Evolutionary conservation across 2,888 invertebrate genomes (phyloP).

Genomic region (Cabera pusaria): DNA sequence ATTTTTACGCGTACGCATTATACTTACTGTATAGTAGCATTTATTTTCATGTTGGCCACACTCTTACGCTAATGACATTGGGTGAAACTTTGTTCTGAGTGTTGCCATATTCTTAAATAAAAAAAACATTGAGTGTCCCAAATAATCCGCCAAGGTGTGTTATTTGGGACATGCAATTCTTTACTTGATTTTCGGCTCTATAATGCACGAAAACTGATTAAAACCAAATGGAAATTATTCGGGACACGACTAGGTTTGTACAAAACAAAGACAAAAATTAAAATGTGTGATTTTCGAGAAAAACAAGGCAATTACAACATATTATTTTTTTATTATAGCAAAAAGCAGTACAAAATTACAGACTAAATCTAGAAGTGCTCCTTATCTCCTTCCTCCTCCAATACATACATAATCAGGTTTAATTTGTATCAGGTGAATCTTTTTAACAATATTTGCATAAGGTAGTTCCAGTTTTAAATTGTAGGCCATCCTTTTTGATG

Average conservation of each 20-base stretch:
- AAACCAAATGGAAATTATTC: conserved; percentile 1
- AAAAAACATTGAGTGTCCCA: conserved; percentile 1
- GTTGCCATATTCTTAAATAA: conserved; percentile 3
- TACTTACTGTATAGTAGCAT: conserved; percentile 2
- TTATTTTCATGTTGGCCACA: conserved; percentile 4
- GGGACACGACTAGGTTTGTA: background rate
- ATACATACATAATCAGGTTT: no score
- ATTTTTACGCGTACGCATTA: conserved; percentile 1
- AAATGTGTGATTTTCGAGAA: no score
- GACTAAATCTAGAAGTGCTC: no score
- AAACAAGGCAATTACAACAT: no score
- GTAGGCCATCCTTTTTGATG: conserved; percentile 1
- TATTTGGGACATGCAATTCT: conserved; percentile 1
- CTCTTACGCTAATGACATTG: conserved; percentile 4
- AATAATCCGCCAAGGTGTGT: conserved; percentile 2
- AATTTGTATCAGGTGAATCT: background rate
- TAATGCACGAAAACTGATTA: conserved; percentile 1
- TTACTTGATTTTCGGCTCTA: background rate
- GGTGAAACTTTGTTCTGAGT: conserved; percentile 4
- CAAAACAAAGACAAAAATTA: no score
- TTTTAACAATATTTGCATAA: conserved; percentile 1
- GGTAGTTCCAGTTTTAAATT: conserved; percentile 1
- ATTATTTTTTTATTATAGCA: no score
- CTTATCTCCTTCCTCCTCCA: no score
- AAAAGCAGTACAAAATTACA: no score